phyloP scores from a whole-genome alignment of 1,140 invertebrate genomes.

The Yoshiicerus persimilis region DNA sequence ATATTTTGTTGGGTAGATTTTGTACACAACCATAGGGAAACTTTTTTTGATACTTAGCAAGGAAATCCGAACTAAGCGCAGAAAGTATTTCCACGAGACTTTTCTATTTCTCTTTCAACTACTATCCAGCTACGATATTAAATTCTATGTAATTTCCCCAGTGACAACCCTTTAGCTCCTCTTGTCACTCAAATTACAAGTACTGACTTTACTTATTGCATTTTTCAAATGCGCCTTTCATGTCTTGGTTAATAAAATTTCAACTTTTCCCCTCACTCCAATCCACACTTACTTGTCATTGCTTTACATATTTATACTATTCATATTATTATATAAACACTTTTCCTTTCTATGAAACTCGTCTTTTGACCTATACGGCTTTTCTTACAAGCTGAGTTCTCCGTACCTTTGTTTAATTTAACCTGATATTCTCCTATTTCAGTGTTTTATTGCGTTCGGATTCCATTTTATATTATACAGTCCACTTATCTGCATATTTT shows the following conservation, averaged over 20 bases:
- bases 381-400: not conserved
- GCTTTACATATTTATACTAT: not conserved
- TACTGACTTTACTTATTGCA: not conserved
- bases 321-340: too few species aligned
- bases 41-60: not conserved
- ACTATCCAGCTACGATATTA: not conserved
- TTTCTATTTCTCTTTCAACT: not conserved
- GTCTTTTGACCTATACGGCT: too few species aligned
- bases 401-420: not conserved
- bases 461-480: not conserved
- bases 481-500: too few species aligned
- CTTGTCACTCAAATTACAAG: not conserved
- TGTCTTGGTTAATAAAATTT: constrained; percentile 8
- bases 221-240: not conserved
- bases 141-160: constrained; percentile 17
- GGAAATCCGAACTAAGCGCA: not conserved
- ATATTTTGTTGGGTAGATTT: not conserved
- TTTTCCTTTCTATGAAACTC: not conserved
- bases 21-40: not conserved
- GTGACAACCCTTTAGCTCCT: not conserved
- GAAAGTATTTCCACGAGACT: not conserved
- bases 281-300: not conserved
- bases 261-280: not conserved
- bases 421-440: not conserved
- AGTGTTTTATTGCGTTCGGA: too few species aligned